Evolutionary conservation across 2,888 invertebrate species (phyloP).

Genomic region (Augochlorella aurata): DNA sequence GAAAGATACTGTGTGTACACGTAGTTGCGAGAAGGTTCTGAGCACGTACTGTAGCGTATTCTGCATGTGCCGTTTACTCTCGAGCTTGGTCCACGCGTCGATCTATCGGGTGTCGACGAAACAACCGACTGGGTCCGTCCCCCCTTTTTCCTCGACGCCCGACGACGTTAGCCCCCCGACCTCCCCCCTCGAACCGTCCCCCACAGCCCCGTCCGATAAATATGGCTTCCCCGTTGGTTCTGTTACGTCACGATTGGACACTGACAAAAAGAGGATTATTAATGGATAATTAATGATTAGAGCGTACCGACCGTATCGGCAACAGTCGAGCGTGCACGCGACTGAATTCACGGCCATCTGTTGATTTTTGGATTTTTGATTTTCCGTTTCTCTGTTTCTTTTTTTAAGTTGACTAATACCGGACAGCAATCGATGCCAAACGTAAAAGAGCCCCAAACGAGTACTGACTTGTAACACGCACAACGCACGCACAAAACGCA

Average conservation of each 20-base stretch:
- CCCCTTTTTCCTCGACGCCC: background rate
- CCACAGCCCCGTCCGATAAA: constrained; percentile 4
- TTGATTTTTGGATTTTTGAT: constrained; percentile 72
- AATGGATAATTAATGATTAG: background rate
- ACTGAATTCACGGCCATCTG: constrained; percentile 6
- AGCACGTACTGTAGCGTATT: constrained; percentile 31
- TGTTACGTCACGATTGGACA: constrained; percentile 19
- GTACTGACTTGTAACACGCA: constrained; percentile 81
- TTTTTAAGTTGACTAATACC: constrained; percentile 82
- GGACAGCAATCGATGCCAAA: constrained; percentile 80
- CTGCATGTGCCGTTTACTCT: constrained; percentile 11
- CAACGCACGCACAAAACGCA: constrained; percentile 80
- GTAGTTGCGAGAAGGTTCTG: constrained; percentile 15
- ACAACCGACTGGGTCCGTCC: background rate
- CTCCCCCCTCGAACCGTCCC: background rate
- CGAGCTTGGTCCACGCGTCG: background rate
- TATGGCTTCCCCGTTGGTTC: constrained; percentile 5
- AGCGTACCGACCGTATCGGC: background rate
- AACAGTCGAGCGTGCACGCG: constrained; percentile 16
- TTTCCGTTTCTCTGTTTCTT: constrained; percentile 79
- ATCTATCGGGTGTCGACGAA: constrained; percentile 3
- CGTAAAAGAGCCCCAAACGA: constrained; percentile 81
- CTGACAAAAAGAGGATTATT: constrained; percentile 1
- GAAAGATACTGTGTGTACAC: background rate
- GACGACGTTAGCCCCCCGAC: background rate